Conservation (phyloP, 2,113 vertebrate species). For the Menidia beryllina region DNA sequence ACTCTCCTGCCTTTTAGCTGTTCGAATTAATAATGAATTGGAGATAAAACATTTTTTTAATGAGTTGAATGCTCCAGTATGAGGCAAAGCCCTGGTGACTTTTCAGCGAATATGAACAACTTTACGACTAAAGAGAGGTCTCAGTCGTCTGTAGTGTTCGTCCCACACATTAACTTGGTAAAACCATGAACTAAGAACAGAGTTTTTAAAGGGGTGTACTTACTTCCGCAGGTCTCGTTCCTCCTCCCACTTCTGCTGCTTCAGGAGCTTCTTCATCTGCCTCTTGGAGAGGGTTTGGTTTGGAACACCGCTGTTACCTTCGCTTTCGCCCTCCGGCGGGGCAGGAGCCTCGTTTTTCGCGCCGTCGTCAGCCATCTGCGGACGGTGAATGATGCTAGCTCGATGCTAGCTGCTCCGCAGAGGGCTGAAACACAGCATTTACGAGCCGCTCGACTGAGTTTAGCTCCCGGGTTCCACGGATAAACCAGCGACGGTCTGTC, state of each 20-base stretch:
- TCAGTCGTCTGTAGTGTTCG: no score
- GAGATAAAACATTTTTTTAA: no score
- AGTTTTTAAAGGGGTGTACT: constrained; percentile 31
- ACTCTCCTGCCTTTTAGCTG: no score
- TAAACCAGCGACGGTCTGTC: rapidly evolving
- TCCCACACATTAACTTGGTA: no score
- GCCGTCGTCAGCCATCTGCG: constrained; percentile 27
- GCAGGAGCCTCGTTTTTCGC: not conserved
- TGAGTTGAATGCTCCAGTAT: no score
- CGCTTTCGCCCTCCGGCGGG: not conserved
- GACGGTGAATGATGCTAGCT: not conserved
- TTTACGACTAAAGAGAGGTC: no score
- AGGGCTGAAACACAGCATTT: not conserved
- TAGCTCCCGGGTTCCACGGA: no score
- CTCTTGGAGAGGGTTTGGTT: constrained; percentile 85
- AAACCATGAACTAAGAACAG: no score
- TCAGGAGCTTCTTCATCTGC: constrained; percentile 90
- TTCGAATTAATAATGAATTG: no score
- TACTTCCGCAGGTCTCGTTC: constrained; percentile 92
- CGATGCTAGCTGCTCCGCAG: no score
- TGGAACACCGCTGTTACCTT: not conserved
- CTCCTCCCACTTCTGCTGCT: constrained; percentile 95
- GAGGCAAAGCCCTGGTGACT: no score
- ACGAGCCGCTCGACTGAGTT: not conserved
- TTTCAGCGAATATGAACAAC: no score